These are phyloP conservation scores for Zhuqinia jingwanae DNA, from an alignment of 2,888 invertebrate genomes.

Conservation along the genomic window DNA sequence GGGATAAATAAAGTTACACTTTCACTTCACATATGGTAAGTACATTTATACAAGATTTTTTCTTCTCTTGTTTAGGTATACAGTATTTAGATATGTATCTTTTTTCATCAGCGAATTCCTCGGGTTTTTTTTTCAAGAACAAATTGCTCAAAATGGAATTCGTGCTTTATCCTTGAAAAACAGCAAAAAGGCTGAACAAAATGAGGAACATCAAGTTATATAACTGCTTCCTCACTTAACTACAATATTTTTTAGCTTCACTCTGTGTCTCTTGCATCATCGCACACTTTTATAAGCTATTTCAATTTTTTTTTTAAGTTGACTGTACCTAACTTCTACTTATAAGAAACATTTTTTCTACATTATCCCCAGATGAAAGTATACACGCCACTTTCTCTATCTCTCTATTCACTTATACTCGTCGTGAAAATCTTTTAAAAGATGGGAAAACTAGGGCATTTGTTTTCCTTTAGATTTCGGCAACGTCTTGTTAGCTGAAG, in stretches of 20 bases:
- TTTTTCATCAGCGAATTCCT: no score
- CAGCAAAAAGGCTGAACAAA: slow-evolving; percentile 16
- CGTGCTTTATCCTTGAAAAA: slow-evolving; percentile 50
- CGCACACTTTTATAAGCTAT: not conserved
- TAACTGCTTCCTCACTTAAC: not conserved
- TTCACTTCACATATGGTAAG: no score
- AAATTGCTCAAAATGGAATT: slow-evolving; percentile 63
- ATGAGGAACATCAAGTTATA: not conserved
- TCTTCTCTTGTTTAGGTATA: not conserved
- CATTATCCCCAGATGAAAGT: not conserved
- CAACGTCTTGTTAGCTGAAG: not conserved
- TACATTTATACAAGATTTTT: not conserved
- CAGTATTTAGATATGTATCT: not conserved
- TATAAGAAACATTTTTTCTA: not conserved
- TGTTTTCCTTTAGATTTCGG: not conserved
- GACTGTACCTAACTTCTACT: not conserved
- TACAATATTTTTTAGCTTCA: not conserved
- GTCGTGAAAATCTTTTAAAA: not conserved
- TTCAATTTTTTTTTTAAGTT: not conserved
- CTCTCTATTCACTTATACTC: not conserved
- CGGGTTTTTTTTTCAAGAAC: slow-evolving; percentile 11
- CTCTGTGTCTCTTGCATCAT: not conserved
- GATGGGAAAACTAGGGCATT: not conserved
- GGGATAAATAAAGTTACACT: no score
- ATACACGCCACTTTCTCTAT: slow-evolving; percentile 17